Evolutionary conservation across 2,113 vertebrate genomes (phyloP).

Genomic region (Ceuthmochares aereus): DNA sequence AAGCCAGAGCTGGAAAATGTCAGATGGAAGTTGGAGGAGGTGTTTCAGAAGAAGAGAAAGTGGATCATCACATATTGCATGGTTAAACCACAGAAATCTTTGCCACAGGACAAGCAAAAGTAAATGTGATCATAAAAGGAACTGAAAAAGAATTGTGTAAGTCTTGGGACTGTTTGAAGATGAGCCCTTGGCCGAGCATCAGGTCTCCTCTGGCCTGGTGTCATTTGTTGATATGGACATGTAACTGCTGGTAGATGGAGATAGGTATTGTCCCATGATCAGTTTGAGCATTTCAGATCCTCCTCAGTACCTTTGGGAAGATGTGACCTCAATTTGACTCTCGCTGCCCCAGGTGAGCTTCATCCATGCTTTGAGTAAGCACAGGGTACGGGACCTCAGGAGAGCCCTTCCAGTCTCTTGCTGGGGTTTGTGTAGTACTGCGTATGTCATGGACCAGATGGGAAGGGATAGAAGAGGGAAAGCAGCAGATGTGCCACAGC

Average conservation of each 20-base stretch:
- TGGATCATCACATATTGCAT: neutral
- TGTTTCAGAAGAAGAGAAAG: neutral
- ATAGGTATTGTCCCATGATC: neutral
- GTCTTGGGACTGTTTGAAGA: neutral
- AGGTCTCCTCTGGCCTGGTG: neutral
- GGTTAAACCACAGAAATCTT: neutral
- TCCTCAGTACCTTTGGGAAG: neutral
- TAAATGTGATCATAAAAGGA: neutral
- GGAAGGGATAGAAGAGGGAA: neutral
- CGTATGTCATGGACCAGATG: too few relatives aligned
- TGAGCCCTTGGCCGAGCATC: neutral
- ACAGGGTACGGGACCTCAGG: neutral
- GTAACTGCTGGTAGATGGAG: neutral
- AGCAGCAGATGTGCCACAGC: neutral
- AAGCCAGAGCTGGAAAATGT: neutral
- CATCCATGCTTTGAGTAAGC: neutral
- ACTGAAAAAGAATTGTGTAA: neutral
- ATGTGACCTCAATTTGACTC: neutral
- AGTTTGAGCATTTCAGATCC: neutral
- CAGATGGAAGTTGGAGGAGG: conserved; percentile 1
- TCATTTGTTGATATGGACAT: neutral
- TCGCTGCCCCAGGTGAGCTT: neutral
- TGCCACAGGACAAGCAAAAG: neutral
- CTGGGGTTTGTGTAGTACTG: neutral
- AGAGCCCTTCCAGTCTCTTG: neutral